Conservation (phyloP, 2,888 invertebrate species). For the Therioaphis trifolii region DNA sequence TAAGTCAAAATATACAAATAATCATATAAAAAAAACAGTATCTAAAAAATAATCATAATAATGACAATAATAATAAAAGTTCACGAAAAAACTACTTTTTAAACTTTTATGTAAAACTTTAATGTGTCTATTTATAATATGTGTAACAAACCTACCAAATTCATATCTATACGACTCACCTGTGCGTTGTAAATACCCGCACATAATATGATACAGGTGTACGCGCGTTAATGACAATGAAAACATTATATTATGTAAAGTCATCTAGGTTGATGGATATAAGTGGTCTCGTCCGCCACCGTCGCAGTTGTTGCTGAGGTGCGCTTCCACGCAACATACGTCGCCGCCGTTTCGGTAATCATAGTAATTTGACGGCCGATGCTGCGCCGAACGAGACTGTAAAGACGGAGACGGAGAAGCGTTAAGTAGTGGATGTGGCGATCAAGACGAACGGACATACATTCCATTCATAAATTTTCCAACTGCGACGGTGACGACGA, state of each 20-base stretch:
- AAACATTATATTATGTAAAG: slow-evolving; percentile 52
- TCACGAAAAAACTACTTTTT: no score
- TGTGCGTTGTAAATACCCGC: neutral
- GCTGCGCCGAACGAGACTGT: slow-evolving; percentile 13
- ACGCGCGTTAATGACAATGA: slow-evolving; percentile 18
- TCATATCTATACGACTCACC: neutral
- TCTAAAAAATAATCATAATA: no score
- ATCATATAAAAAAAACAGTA: no score
- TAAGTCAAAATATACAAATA: no score
- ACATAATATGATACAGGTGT: neutral
- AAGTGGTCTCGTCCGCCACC: slow-evolving; percentile 29
- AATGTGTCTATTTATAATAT: no score
- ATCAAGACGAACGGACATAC: slow-evolving; percentile 29
- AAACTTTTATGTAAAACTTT: no score
- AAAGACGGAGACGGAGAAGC: neutral
- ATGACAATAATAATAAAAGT: no score
- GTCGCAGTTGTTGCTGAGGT: neutral
- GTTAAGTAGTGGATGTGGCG: slow-evolving; percentile 21
- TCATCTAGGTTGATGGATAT: slow-evolving; percentile 57
- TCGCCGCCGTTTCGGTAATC: slow-evolving; percentile 55
- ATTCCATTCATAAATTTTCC: slow-evolving; percentile 60
- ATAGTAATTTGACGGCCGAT: slow-evolving; percentile 60
- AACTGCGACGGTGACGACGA: neutral
- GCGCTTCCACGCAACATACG: slow-evolving; percentile 5
- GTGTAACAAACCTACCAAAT: no score